Evolutionary conservation across 2,113 vertebrate species (phyloP).

Genomic region (Ifrita kowaldi): DNA sequence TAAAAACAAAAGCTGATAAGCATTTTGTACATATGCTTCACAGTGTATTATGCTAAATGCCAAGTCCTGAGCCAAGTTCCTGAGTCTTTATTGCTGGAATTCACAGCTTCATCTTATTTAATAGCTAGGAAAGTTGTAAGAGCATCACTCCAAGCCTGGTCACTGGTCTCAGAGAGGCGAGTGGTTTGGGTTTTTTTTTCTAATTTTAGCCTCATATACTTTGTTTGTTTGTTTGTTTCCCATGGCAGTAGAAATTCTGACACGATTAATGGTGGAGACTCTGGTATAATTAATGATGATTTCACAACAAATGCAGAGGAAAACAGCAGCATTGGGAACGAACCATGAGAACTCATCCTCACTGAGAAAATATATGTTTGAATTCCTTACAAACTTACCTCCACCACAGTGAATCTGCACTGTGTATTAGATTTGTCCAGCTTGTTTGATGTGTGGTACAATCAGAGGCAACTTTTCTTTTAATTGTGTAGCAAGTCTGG

Average conservation of each 20-base stretch:
- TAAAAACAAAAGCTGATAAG: not conserved
- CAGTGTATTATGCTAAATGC: not conserved
- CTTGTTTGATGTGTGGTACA: not conserved
- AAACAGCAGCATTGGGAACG: not conserved
- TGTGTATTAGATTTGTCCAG: not conserved
- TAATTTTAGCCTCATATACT: not conserved
- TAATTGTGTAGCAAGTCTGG: not conserved
- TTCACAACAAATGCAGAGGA: not conserved
- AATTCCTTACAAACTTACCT: not conserved
- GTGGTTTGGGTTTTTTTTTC: not conserved
- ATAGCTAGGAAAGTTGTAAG: not conserved
- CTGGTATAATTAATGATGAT: not conserved
- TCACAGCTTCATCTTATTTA: not conserved
- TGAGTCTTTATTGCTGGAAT: not conserved
- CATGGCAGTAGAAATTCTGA: not conserved
- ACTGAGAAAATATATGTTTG: not conserved
- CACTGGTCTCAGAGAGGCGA: not conserved
- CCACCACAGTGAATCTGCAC: not conserved
- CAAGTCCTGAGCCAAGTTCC: not conserved
- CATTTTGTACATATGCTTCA: not conserved
- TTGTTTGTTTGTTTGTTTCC: not conserved
- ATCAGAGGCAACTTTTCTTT: not conserved
- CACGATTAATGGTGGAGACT: not conserved
- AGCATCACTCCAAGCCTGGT: not conserved
- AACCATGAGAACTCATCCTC: not conserved